These are phyloP conservation scores for Xiphophorus couchianus DNA, from an alignment of 2,113 vertebrate genomes.

Conservation along the genomic window DNA sequence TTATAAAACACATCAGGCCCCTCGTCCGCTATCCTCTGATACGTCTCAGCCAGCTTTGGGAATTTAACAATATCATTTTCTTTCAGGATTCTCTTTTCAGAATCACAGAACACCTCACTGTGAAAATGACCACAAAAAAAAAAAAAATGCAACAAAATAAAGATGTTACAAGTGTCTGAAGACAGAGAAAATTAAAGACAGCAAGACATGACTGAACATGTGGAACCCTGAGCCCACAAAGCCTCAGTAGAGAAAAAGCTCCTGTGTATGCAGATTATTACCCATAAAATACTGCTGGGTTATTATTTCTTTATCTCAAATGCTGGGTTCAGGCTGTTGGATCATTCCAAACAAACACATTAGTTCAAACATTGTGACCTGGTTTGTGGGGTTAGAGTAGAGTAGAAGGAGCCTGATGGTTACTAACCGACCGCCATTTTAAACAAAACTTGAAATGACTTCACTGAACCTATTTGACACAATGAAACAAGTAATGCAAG, in stretches of 20 bases:
- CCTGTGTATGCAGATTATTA: background rate
- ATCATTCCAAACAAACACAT: background rate
- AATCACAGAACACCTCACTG: constrained; percentile 87
- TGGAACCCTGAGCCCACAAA: background rate
- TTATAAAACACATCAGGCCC: constrained; percentile 92
- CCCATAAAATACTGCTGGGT: background rate
- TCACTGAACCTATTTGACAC: too few species aligned
- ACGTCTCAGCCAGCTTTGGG: constrained; percentile 87
- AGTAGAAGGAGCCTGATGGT: background rate
- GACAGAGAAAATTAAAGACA: constrained; percentile 10
- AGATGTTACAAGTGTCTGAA: background rate
- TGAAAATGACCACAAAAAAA: constrained; percentile 20
- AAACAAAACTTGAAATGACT: too few species aligned
- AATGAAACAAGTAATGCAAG: too few species aligned
- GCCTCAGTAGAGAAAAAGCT: background rate
- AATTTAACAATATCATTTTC: constrained; percentile 87
- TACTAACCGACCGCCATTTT: too few species aligned
- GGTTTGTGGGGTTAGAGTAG: background rate
- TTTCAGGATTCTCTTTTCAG: constrained; percentile 83
- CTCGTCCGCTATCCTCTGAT: constrained; percentile 86
- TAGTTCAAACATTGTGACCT: background rate
- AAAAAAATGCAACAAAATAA: background rate
- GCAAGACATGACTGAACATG: background rate
- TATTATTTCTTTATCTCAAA: background rate
- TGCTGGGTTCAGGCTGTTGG: background rate